These are phyloP conservation scores for Oncorhynchus nerka DNA, from an alignment of 2,113 vertebrate species.

Conservation along the genomic window DNA sequence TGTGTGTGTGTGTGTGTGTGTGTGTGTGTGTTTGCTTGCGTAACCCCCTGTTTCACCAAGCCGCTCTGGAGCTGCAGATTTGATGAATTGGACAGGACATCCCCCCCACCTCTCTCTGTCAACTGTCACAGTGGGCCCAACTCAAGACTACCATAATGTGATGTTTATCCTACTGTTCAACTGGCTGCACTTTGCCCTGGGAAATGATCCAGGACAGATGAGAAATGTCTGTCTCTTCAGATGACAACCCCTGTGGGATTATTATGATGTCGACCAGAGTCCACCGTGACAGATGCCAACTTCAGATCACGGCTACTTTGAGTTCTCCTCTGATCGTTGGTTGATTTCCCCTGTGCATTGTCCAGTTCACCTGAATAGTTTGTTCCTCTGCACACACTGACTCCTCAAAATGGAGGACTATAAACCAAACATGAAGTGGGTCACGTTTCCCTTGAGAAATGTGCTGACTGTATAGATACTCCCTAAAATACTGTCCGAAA, in stretches of 20 bases:
- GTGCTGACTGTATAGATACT: neutral
- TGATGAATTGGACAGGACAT: constrained; percentile 19
- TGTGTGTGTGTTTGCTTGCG: no score
- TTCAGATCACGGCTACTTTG: neutral
- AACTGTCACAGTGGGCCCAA: constrained; percentile 13
- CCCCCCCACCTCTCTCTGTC: constrained; percentile 16
- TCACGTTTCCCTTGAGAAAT: neutral
- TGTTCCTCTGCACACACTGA: neutral
- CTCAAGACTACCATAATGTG: constrained; percentile 3
- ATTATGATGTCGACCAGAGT: neutral
- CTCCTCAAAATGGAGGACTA: neutral
- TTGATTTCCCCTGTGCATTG: neutral
- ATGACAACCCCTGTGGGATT: constrained; percentile 20
- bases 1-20: no score
- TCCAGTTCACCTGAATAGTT: neutral
- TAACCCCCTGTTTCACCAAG: no score
- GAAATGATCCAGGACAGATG: constrained; percentile 29
- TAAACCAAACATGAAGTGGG: neutral
- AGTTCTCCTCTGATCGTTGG: neutral
- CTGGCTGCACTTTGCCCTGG: constrained; percentile 25
- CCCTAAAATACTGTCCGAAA: neutral
- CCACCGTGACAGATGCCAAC: constrained; percentile 14
- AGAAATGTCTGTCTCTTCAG: constrained; percentile 29
- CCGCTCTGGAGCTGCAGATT: neutral
- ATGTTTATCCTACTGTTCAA: constrained; percentile 5